phyloP scores from a whole-genome alignment of 2,113 vertebrate species.

The Sakesphorus luctuosus region DNA sequence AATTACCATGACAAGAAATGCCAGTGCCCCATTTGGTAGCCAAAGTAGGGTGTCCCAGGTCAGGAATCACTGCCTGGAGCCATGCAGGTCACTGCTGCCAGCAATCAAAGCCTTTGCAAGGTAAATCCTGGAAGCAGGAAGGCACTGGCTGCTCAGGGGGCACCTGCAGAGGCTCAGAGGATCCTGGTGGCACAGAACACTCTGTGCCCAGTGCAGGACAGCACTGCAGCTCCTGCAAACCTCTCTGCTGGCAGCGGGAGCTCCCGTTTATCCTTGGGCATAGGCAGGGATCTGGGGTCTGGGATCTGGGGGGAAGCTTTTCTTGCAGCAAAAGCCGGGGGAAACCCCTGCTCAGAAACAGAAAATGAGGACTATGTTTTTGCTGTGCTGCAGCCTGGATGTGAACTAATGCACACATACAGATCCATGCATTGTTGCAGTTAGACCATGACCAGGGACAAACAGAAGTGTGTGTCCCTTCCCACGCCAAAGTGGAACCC shows the following conservation, averaged over 20 bases:
- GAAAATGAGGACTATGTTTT: not conserved
- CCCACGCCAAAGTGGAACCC: not conserved
- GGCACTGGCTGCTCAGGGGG: not conserved
- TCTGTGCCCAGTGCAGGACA: not conserved
- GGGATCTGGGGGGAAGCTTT: not conserved
- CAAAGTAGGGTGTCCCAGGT: slow-evolving; percentile 28
- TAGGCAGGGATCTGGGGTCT: not conserved
- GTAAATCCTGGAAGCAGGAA: not conserved
- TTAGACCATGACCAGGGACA: not conserved
- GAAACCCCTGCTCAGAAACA: not conserved
- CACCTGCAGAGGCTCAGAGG: not conserved
- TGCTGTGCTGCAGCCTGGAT: not conserved
- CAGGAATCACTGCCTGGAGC: not conserved
- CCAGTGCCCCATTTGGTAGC: slow-evolving; percentile 47
- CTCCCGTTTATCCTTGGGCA: not conserved
- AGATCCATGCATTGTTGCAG: not conserved
- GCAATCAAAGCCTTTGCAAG: not conserved
- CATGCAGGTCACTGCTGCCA: slow-evolving; percentile 22
- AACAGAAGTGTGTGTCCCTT: not conserved
- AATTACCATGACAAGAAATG: slow-evolving; percentile 65
- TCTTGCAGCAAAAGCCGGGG: not conserved
- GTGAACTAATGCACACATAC: not conserved
- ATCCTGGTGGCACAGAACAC: not conserved
- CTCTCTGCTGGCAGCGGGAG: not conserved
- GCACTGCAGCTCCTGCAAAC: not conserved